Base-by-base conservation (phyloP, 2,888 invertebrate genomes). In the Erannis defoliaria region DNA sequence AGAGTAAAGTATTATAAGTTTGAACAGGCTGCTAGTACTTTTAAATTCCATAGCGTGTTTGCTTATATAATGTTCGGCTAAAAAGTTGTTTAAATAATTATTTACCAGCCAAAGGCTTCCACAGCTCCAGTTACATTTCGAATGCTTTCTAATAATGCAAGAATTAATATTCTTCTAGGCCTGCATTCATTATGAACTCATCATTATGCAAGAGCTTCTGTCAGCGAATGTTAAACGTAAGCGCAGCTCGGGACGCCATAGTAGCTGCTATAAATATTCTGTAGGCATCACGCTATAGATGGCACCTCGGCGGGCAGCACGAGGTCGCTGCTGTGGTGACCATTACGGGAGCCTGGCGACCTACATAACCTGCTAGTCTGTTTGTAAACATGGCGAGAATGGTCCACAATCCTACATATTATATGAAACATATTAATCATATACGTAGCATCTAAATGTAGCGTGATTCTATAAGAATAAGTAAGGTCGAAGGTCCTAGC, bases 281-380 rank as follows among this genome's bases (percentile, higher is more conserved):
- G n/a, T 12, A 6, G 31, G 1, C 0, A 6, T 12, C 12, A 37
- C 33, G 45, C 53, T 46, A 19, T 59, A 59, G 40, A 59, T 48
- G 59, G 51, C 23, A 10, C 33, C 46, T 16, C 21, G 31, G 29
- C 40, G 31, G 12, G 8, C 43, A 18, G 10, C 29, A 33, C 46
- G 46, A 59, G 59, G 59, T 59, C 53, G 26, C 31, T 33, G 3
- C 56, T 16, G 49, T 58, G 58, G 38, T 53, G 59, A 31, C 53
- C 59, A 59, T 59, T 59, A 5, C 33, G 31, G 53, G 29, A 29
- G 23, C n/a, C 40, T 26, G 33, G 16, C 35, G 59, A 46, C 59
- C 53, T 42, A 59, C 14, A 33, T 59, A n/a, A 21, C 9, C 14
- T n/a, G 4, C 10, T n/a, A 9, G 6, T 19, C 46, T 18, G 31